These are phyloP conservation scores for Drosophila virilis DNA, from an alignment of 1,140 invertebrate genomes.

Conservation along the genomic window DNA sequence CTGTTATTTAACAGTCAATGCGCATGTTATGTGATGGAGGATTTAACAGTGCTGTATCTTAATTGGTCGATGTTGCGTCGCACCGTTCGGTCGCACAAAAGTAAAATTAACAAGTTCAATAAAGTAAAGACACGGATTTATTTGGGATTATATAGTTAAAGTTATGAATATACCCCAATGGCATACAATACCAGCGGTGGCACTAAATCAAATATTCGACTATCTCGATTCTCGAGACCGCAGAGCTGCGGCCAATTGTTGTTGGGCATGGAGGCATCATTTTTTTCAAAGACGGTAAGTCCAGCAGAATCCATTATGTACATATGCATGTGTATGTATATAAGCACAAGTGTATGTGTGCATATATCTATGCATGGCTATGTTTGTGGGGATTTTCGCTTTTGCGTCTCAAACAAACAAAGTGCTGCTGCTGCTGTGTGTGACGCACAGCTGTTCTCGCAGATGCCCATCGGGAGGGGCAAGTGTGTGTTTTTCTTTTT, in stretches of 20 bases:
- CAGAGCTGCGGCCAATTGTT: constrained; percentile 68
- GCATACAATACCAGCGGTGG: constrained; percentile 74
- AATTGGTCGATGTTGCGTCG: constrained; percentile 54
- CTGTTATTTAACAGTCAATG: constrained; percentile 30
- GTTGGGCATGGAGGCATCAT: constrained; percentile 74
- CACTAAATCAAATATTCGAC: constrained; percentile 75
- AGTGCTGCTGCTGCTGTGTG: constrained; percentile 27
- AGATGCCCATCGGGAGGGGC: neutral
- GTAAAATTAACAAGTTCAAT: constrained; percentile 46
- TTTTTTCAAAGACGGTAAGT: constrained; percentile 83
- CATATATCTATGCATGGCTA: constrained; percentile 28
- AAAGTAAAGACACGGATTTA: constrained; percentile 42
- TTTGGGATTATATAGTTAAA: constrained; percentile 47
- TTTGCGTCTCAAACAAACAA: constrained; percentile 57
- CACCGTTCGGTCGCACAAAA: constrained; percentile 38
- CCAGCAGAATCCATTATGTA: constrained; percentile 9
- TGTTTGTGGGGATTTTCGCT: constrained; percentile 51
- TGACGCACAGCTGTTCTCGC: constrained; percentile 59
- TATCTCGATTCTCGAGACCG: constrained; percentile 66
- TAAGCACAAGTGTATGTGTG: constrained; percentile 16
- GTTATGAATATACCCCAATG: constrained; percentile 79
- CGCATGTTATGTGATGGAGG: neutral
- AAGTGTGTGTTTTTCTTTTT: constrained; percentile 33
- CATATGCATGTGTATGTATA: constrained; percentile 12
- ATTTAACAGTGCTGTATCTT: constrained; percentile 45